phyloP scores from a whole-genome alignment of 2,888 invertebrate genomes.

The Pecten maximus region DNA sequence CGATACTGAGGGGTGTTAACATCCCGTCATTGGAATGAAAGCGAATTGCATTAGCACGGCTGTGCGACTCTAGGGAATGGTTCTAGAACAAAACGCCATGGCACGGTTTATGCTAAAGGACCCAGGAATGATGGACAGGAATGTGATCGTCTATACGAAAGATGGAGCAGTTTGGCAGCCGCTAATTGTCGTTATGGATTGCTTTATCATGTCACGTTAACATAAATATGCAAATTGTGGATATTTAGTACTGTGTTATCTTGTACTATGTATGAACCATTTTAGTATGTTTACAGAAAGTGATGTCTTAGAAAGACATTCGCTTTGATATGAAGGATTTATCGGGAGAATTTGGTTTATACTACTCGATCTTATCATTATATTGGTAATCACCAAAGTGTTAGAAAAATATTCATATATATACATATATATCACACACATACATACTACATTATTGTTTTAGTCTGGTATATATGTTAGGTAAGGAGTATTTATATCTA shows the following conservation, averaged over 20 bases:
- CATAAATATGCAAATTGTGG: slow-evolving; percentile 1
- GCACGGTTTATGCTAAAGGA: slow-evolving; percentile 20
- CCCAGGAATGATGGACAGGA: background rate
- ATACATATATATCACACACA: too few relatives aligned
- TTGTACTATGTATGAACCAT: background rate
- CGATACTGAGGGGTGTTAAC: slow-evolving; percentile 30
- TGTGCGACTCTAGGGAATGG: background rate
- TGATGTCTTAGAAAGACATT: background rate
- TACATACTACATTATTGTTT: background rate
- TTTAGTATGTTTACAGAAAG: background rate
- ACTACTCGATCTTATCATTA: background rate
- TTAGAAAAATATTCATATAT: background rate
- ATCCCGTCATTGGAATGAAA: slow-evolving; percentile 20
- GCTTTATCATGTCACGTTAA: slow-evolving; percentile 13
- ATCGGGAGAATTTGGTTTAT: background rate
- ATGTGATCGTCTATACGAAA: background rate
- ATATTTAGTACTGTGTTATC: background rate
- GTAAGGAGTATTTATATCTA: background rate
- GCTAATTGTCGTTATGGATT: background rate
- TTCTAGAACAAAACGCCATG: slow-evolving; percentile 9
- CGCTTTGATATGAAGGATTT: background rate
- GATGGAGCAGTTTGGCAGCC: slow-evolving; percentile 26
- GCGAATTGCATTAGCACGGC: slow-evolving; percentile 29
- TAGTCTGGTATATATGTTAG: background rate
- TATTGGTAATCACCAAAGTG: background rate